A percentile compares a stretch with the other conserved stretches of the same genome.
Evolutionary conservation across 2,797 vertebrate genomes (phyloP).

Genomic region (Apodemus agrarius): DNA sequence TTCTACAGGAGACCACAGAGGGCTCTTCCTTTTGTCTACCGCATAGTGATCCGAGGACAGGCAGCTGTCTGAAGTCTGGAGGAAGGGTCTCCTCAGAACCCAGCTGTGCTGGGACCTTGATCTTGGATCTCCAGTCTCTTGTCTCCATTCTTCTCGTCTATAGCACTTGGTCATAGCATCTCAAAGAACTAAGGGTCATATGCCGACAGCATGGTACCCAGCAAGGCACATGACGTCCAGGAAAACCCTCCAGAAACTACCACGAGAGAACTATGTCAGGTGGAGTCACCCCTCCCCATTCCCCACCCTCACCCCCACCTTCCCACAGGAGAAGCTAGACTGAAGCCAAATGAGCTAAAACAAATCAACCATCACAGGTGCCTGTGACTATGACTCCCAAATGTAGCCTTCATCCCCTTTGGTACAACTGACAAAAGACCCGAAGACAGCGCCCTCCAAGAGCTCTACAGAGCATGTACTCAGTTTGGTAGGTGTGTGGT

Average conservation of each 20-base stretch:
- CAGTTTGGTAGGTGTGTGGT: no score
- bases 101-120: neutral
- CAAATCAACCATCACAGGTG: neutral
- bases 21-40: no score
- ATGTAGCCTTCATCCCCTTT: no score
- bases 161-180: neutral
- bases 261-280: neutral
- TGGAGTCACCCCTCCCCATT: no score
- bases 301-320: no score
- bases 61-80: neutral
- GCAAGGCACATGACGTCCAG: neutral
- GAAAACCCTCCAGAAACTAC: neutral
- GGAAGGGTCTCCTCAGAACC: neutral
- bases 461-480: no score
- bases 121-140: neutral
- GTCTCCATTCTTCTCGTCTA: neutral
- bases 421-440: no score
- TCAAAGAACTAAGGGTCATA: neutral
- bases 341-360: neutral
- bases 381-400: neutral
- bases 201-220: neutral
- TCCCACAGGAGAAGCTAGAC: neutral
- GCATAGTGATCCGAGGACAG: neutral
- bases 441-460: no score
- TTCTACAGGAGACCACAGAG: neutral